Evolutionary conservation across 2,797 vertebrate genomes (phyloP).

Genomic region (Paguma larvata): DNA sequence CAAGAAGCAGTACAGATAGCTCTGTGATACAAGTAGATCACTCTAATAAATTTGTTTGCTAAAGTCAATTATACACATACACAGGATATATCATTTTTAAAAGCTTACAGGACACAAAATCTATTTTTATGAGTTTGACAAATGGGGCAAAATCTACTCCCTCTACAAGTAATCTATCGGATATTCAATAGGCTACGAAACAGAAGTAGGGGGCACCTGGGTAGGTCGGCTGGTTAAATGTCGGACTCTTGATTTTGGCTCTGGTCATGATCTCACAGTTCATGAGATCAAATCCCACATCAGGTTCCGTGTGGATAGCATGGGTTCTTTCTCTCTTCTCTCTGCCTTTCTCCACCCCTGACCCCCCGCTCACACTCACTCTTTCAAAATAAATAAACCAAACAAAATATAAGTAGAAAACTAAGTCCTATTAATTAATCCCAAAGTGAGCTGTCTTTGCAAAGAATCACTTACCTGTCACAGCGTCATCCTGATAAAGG

Average conservation of each 20-base stretch:
- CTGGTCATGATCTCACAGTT: too few species aligned
- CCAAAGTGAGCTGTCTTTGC: constrained; percentile 33
- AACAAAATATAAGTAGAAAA: not conserved
- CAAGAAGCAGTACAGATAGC: not conserved
- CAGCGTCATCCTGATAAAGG: constrained; percentile 99
- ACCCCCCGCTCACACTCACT: too few species aligned
- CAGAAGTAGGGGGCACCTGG: not conserved
- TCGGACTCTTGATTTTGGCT: too few species aligned
- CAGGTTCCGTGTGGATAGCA: too few species aligned
- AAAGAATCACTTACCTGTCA: constrained; percentile 92
- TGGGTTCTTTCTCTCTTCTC: too few species aligned
- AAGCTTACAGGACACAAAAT: constrained; percentile 1
- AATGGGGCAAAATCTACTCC: constrained; percentile 15
- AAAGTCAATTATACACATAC: constrained; percentile 2
- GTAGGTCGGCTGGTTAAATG: too few species aligned
- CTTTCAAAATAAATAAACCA: too few species aligned
- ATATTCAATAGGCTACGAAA: constrained; percentile 53
- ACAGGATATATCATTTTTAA: not conserved
- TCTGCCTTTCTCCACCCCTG: too few species aligned
- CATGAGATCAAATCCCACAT: too few species aligned
- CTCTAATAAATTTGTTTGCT: constrained; percentile 22
- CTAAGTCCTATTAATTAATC: not conserved
- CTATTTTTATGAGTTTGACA: not conserved
- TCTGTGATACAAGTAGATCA: not conserved
- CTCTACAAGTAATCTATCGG: constrained; percentile 49